phyloP scores from a whole-genome alignment of 2,113 vertebrate genomes.

The Ahaetulla prasina region DNA sequence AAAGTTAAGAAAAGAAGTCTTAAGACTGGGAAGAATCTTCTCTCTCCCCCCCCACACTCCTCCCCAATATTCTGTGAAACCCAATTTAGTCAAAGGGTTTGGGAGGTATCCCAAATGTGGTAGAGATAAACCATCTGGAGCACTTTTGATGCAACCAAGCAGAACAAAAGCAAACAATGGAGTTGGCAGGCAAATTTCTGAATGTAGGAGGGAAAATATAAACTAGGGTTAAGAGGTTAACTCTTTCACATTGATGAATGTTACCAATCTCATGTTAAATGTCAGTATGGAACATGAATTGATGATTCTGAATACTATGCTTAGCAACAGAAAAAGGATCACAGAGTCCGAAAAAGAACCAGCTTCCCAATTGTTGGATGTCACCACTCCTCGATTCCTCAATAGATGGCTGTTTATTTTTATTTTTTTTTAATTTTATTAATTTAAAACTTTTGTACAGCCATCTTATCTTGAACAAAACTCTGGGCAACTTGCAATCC shows the following conservation, averaged over 20 bases:
- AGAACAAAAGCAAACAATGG: slow-evolving; percentile 11
- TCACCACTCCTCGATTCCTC: not conserved
- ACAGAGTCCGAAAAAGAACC: not conserved
- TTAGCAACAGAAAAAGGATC: not conserved
- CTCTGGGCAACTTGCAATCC: not conserved
- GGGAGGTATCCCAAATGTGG: slow-evolving; percentile 16
- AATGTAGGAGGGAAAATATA: not conserved
- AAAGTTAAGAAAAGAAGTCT: slow-evolving; percentile 17
- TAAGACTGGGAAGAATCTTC: slow-evolving; percentile 5
- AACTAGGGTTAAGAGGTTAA: not conserved
- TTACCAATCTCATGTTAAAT: not conserved
- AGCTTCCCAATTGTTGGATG: not conserved
- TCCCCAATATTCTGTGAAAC: slow-evolving; percentile 1
- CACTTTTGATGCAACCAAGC: slow-evolving; percentile 16
- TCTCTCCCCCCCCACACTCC: not conserved
- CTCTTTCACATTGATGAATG: not conserved
- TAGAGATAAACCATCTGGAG: slow-evolving; percentile 30
- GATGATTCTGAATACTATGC: not conserved
- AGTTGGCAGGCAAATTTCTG: slow-evolving; percentile 5
- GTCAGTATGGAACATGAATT: not conserved
- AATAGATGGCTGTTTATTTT: not conserved
- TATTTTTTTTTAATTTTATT: not conserved
- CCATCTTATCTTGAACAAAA: not conserved
- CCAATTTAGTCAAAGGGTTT: slow-evolving; percentile 17
- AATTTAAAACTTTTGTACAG: not conserved